Percentiles rank a stretch among this genome's conserved stretches.
Conservation (phyloP, 2,113 vertebrate species). For the Ammodytes dubius region DNA sequence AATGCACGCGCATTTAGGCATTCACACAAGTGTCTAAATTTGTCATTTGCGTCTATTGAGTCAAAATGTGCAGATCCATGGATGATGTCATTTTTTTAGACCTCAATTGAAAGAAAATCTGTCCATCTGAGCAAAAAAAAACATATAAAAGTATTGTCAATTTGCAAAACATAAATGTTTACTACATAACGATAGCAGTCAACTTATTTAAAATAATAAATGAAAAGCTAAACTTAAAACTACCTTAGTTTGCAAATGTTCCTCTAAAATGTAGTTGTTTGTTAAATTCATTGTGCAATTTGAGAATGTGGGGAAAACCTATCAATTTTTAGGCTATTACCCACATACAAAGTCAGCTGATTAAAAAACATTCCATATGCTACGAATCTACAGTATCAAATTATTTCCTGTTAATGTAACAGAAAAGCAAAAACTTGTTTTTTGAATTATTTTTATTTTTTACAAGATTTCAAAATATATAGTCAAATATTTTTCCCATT, state of each 20-base stretch:
- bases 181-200: too few relatives aligned
- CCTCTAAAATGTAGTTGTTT: background rate
- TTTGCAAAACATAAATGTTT: background rate
- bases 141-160: background rate
- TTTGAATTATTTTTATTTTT: background rate
- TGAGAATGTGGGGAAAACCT: background rate
- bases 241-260: background rate
- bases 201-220: background rate
- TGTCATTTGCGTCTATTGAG: background rate
- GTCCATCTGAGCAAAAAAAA: background rate
- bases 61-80: background rate
- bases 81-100: background rate
- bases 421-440: background rate
- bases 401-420: background rate
- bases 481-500: background rate
- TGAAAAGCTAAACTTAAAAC: background rate
- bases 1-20: background rate
- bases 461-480: background rate
- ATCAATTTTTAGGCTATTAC: background rate
- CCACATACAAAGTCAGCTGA: background rate
- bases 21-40: constrained; percentile 38
- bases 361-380: background rate
- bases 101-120: background rate
- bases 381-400: background rate
- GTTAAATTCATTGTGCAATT: too few relatives aligned